phyloP scores from a whole-genome alignment of 2,797 vertebrate species.

The Brachyrhaphis roseni region DNA sequence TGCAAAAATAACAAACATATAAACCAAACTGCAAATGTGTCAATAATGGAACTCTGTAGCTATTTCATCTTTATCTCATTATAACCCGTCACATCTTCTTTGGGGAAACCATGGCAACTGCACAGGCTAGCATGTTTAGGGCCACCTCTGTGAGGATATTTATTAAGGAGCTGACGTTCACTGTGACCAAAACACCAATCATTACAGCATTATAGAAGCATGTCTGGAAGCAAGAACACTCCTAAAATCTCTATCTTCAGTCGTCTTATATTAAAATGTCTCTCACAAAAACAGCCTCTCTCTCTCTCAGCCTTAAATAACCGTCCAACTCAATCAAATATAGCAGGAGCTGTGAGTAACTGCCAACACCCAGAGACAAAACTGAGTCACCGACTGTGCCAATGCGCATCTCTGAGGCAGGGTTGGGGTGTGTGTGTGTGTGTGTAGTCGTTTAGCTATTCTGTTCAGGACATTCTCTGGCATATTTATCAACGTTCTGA shows the following conservation, averaged over 20 bases:
- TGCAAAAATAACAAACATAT: slow-evolving; percentile 57
- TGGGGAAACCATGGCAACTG: slow-evolving; percentile 48
- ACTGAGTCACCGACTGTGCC: slow-evolving; percentile 33
- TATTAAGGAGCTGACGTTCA: background rate
- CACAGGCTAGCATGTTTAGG: background rate
- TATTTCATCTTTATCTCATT: background rate
- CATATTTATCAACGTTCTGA: background rate
- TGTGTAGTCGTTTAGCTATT: slow-evolving; percentile 1
- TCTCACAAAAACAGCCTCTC: slow-evolving; percentile 7
- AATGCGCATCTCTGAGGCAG: slow-evolving; percentile 11
- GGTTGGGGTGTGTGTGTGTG: slow-evolving; percentile 13
- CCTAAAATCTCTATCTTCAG: background rate
- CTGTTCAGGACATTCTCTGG: background rate
- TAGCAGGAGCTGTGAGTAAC: slow-evolving; percentile 56
- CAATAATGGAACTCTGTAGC: background rate
- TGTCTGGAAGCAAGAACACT: background rate
- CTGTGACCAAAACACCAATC: background rate
- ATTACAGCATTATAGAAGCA: background rate
- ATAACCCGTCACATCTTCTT: slow-evolving; percentile 26
- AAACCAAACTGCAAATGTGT: background rate
- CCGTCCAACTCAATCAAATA: slow-evolving; percentile 52
- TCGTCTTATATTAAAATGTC: slow-evolving; percentile 1
- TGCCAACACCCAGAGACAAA: slow-evolving; percentile 44
- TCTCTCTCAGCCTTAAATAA: slow-evolving; percentile 46
- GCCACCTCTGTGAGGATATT: background rate